Evolutionary conservation across 2,113 vertebrate genomes (phyloP).

Genomic region (Eidolon helvum): DNA sequence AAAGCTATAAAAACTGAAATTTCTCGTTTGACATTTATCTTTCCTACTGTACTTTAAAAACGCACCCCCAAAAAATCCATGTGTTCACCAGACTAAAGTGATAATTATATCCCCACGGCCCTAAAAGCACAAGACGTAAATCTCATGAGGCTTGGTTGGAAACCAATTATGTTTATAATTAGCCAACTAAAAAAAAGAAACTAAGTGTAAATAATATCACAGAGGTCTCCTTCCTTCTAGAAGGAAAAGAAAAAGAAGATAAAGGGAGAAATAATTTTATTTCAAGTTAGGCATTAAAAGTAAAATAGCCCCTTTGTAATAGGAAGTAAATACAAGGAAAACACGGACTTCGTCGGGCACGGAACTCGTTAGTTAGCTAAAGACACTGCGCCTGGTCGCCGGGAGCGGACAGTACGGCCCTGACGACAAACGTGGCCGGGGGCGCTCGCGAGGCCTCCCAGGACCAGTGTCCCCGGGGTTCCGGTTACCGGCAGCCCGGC

Average conservation of each 20-base stretch:
- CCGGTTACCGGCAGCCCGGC: not conserved
- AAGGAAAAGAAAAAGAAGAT: not conserved
- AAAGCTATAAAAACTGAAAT: not conserved
- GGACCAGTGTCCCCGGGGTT: not conserved
- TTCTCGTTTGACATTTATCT: not conserved
- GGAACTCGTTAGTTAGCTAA: not conserved
- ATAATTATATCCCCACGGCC: not conserved
- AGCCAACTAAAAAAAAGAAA: not conserved
- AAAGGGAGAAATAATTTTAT: not conserved
- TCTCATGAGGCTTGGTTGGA: not conserved
- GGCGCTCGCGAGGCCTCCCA: no score
- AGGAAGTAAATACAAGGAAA: not conserved
- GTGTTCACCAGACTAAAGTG: not conserved
- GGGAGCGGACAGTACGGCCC: conserved; percentile 35
- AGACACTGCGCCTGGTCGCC: not conserved
- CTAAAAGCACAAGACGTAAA: not conserved
- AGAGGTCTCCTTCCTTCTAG: not conserved
- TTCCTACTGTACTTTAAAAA: not conserved
- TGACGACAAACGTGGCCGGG: not conserved
- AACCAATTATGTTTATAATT: not conserved
- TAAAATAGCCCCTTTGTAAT: not conserved
- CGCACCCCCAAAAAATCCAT: not conserved
- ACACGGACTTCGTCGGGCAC: fast-evolving
- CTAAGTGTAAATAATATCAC: not conserved
- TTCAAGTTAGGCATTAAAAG: not conserved